These are phyloP conservation scores for human (Homo sapiens) DNA, from an alignment of 2,113 vertebrate genomes.

Conservation along the genomic window GRCh38 chr18:47669501-47670000, in stretches of 20 bases:
- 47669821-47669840: neutral
- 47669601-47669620: neutral
- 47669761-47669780: neutral
- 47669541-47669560: neutral
- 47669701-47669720: neutral
- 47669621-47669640: neutral
- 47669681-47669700: neutral
- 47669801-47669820: neutral
- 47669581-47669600: neutral
- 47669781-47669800: neutral
- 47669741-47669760: neutral
- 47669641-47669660: neutral
- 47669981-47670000: neutral
- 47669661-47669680: neutral
- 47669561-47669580: neutral
- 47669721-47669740: neutral
- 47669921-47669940: rapidly evolving
- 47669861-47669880: neutral
- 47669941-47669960: neutral
- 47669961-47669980: neutral
- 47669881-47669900: neutral
- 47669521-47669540: neutral
- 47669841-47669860: neutral
- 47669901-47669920: neutral
- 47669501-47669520: neutral